phyloP scores from a whole-genome alignment of 2,797 vertebrate species.

The Babyrousa celebensis region DNA sequence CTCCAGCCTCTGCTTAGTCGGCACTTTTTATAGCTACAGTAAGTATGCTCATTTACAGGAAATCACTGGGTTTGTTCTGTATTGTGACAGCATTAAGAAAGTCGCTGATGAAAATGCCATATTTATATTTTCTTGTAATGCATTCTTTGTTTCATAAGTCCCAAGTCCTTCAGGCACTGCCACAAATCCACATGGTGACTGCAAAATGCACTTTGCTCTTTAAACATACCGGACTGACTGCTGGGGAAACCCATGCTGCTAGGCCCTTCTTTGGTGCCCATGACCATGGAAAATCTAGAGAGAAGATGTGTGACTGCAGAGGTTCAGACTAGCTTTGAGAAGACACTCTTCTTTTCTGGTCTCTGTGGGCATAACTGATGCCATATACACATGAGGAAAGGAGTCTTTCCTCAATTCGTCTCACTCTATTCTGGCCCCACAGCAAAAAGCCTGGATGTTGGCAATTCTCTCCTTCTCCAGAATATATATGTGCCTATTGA shows the following conservation, averaged over 20 bases:
- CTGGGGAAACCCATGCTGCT: neutral
- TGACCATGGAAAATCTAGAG: neutral
- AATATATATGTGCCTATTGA: neutral
- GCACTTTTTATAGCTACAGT: neutral
- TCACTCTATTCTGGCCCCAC: neutral
- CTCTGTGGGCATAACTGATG: neutral
- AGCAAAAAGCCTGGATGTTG: neutral
- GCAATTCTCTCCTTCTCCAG: neutral
- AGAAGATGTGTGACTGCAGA: neutral
- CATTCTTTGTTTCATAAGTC: conserved; percentile 62
- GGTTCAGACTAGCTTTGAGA: neutral
- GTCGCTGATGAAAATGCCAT: conserved; percentile 64
- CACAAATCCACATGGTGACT: conserved; percentile 57
- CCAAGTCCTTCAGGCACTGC: conserved; percentile 12
- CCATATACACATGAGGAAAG: neutral
- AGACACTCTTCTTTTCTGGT: conserved; percentile 53
- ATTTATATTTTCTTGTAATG: conserved; percentile 74
- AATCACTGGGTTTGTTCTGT: neutral
- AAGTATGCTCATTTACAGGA: neutral
- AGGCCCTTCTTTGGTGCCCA: neutral
- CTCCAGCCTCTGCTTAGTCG: neutral
- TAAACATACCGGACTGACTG: conserved; percentile 62
- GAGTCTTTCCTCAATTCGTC: neutral
- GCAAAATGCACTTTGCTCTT: conserved; percentile 74
- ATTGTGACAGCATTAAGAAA: conserved; percentile 1